A percentile compares a stretch with the other conserved stretches of the same genome.
Conservation (phyloP, 2,888 invertebrate species). For the Tiliacea citrago region DNA sequence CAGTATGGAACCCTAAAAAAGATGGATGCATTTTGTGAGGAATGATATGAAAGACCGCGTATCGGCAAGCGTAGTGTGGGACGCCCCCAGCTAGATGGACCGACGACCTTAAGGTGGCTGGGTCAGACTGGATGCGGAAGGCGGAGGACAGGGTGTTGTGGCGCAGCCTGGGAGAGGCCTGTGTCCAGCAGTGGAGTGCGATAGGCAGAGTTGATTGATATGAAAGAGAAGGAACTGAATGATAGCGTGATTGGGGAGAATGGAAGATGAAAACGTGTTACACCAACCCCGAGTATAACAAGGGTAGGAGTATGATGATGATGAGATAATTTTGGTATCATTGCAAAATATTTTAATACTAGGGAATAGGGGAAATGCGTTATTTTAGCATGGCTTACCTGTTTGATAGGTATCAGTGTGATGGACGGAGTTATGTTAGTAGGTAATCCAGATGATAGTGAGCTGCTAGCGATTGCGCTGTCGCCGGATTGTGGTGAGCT, state of each 20-base stretch:
- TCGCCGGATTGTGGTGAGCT: conserved; percentile 96
- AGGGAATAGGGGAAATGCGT: background rate
- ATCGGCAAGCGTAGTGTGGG: too few species aligned
- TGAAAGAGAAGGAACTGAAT: background rate
- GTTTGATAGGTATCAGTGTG: conserved; percentile 96
- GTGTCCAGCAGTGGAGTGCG: too few species aligned
- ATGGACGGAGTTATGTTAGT: conserved; percentile 95
- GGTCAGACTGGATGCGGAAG: too few species aligned
- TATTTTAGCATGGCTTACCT: conserved; percentile 83
- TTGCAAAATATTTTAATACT: background rate
- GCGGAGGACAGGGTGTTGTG: too few species aligned
- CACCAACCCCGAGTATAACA: background rate
- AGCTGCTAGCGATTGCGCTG: conserved; percentile 94
- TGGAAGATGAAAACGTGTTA: background rate
- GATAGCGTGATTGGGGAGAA: background rate
- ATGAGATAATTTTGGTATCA: background rate
- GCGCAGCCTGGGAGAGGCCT: too few species aligned
- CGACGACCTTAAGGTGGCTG: too few species aligned
- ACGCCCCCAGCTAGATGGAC: too few species aligned
- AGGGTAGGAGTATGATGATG: background rate
- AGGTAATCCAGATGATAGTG: conserved; percentile 90
- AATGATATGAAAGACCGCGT: background rate
- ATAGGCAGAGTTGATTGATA: too few species aligned
- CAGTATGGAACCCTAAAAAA: too few species aligned
- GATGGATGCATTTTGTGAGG: background rate